Conservation (phyloP, 1,140 invertebrate genomes). For the Ectropis grisescens region DNA sequence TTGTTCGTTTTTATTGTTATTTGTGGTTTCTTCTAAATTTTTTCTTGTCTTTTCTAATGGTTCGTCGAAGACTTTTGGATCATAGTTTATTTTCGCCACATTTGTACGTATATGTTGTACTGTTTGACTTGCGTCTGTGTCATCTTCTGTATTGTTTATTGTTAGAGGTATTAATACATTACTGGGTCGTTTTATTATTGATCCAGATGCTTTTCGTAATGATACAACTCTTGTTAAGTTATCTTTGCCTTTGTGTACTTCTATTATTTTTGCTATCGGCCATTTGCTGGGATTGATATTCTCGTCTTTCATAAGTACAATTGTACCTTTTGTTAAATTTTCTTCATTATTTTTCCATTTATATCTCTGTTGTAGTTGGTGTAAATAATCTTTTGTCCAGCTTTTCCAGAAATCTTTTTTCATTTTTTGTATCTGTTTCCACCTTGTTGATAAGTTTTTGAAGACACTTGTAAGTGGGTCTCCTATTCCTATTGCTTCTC, state of each 20-base stretch:
- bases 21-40: no score
- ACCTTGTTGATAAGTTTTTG: neutral
- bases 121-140: no score
- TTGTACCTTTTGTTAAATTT: slow-evolving; percentile 1
- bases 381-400: slow-evolving; percentile 22
- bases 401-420: slow-evolving; percentile 15
- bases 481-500: neutral
- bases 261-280: slow-evolving; percentile 19
- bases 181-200: slow-evolving; percentile 1
- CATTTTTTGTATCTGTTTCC: slow-evolving; percentile 1
- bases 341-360: slow-evolving; percentile 12
- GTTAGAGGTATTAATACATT: slow-evolving; percentile 4
- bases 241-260: slow-evolving; percentile 25
- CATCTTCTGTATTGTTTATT: no score
- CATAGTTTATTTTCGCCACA: no score
- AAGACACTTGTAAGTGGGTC: slow-evolving; percentile 1
- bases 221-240: slow-evolving; percentile 20
- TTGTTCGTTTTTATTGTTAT: no score
- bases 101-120: no score
- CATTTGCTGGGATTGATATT: no score
- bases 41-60: no score
- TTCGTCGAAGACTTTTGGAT: no score
- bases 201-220: slow-evolving; percentile 1
- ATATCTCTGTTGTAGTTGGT: slow-evolving; percentile 12
- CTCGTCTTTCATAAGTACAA: no score